These are phyloP conservation scores for Gisinianus flammeolus DNA, from an alignment of 2,888 invertebrate genomes.

Conservation along the genomic window DNA sequence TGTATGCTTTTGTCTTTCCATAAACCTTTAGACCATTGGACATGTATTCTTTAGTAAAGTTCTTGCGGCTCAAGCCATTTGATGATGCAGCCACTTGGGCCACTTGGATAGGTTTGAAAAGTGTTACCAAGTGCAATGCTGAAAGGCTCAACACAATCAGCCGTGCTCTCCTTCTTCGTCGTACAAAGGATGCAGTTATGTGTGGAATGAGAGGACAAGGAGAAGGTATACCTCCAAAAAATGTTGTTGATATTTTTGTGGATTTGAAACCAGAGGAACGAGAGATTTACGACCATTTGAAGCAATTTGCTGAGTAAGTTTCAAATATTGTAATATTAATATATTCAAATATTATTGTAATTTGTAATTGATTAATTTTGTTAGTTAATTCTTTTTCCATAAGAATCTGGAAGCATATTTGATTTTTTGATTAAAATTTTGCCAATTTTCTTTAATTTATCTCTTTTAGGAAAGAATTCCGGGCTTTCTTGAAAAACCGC, in stretches of 20 bases:
- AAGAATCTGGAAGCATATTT: background rate
- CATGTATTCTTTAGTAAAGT: conserved; percentile 79
- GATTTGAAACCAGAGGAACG: conserved; percentile 73
- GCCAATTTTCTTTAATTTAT: background rate
- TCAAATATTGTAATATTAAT: conserved; percentile 11
- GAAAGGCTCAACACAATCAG: conserved; percentile 82
- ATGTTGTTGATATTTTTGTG: conserved; percentile 68
- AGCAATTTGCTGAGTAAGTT: conserved; percentile 62
- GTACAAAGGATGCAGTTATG: conserved; percentile 80
- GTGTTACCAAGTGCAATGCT: conserved; percentile 69
- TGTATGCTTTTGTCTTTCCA: background rate
- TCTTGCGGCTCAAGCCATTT: conserved; percentile 84
- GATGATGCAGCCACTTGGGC: conserved; percentile 80
- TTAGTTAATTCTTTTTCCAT: background rate
- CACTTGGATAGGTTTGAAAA: conserved; percentile 78
- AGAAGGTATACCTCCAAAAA: conserved; percentile 69
- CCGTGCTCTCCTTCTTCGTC: conserved; percentile 81
- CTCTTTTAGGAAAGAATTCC: conserved; percentile 41
- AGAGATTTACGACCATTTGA: conserved; percentile 77
- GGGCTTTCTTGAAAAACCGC: conserved; percentile 43
- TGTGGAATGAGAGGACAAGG: conserved; percentile 63
- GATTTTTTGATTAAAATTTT: background rate
- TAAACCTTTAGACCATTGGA: conserved; percentile 60
- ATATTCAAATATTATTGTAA: background rate
- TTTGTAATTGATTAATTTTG: background rate